A percentile compares a stretch with the other conserved stretches of the same genome.
phyloP scores from a whole-genome alignment of 2,113 vertebrate genomes.

The Pseudolaguvia tuberculata region DNA sequence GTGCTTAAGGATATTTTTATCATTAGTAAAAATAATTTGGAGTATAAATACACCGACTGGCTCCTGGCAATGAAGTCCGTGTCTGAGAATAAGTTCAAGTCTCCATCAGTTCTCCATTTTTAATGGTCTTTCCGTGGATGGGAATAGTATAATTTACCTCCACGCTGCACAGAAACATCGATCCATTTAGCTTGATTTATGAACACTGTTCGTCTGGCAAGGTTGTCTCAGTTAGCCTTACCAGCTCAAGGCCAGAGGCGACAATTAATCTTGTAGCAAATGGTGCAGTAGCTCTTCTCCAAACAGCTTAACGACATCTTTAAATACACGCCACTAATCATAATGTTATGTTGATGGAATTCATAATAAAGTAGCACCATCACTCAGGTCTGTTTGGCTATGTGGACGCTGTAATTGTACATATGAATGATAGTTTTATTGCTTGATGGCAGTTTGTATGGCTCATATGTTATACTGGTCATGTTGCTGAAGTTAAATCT shows the following conservation, averaged over 20 bases:
- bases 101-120: slow-evolving; percentile 52
- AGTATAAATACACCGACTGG: slow-evolving; percentile 51
- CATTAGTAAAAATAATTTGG: slow-evolving; percentile 32
- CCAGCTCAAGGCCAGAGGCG: slow-evolving; percentile 57
- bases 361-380: slow-evolving; percentile 42
- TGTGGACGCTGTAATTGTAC: slow-evolving; percentile 13
- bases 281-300: slow-evolving; percentile 54
- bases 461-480: background rate
- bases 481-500: background rate
- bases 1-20: slow-evolving; percentile 32
- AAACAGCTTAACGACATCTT: slow-evolving; percentile 57
- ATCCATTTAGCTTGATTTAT: slow-evolving; percentile 74
- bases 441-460: background rate
- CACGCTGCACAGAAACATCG: slow-evolving; percentile 64
- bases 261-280: slow-evolving; percentile 68
- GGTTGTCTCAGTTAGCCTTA: slow-evolving; percentile 59
- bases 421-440: slow-evolving; percentile 9
- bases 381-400: slow-evolving; percentile 16
- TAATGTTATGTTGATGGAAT: slow-evolving; percentile 34
- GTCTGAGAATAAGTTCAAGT: slow-evolving; percentile 62
- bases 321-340: slow-evolving; percentile 43
- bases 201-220: slow-evolving; percentile 59
- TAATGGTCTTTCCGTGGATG: slow-evolving; percentile 53
- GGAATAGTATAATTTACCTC: slow-evolving; percentile 61
- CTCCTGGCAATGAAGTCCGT: slow-evolving; percentile 54